Percentiles rank a stretch among this genome's conserved stretches.
Evolutionary conservation across 2,113 vertebrate genomes (phyloP).

Genomic region (Brachyhypopomus occidentalis): DNA sequence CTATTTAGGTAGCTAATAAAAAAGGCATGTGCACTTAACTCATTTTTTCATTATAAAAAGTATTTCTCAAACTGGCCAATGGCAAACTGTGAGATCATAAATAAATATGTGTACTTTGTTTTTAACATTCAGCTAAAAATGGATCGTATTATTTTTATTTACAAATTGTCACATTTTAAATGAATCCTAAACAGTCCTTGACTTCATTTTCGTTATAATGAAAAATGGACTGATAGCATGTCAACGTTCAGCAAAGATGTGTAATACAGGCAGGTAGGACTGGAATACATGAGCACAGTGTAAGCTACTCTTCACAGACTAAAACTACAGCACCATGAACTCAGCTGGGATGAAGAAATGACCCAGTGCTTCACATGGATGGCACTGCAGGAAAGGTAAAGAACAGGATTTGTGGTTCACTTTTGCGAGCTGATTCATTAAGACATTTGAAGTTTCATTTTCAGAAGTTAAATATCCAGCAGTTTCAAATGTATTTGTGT

Average conservation of each 20-base stretch:
- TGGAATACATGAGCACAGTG: conserved; percentile 1
- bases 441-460: background rate
- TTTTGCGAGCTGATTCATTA: background rate
- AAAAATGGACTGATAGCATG: too few species aligned
- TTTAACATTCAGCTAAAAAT: background rate
- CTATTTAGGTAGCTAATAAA: background rate
- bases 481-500: too few species aligned
- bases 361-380: background rate
- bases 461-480: background rate
- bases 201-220: background rate
- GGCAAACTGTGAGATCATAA: background rate
- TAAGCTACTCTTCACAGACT: conserved; percentile 21
- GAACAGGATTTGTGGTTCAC: background rate
- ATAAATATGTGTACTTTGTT: background rate
- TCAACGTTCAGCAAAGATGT: background rate
- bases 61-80: background rate
- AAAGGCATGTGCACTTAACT: background rate
- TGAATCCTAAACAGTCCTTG: background rate
- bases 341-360: background rate
- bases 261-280: background rate
- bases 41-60: too few species aligned
- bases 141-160: background rate
- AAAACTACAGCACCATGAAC: conserved; percentile 14
- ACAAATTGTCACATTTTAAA: conserved; percentile 8
- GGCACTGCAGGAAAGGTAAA: conserved; percentile 18